These are phyloP conservation scores for Anoplius nigerrimus DNA, from an alignment of 2,888 invertebrate species.

Conservation along the genomic window DNA sequence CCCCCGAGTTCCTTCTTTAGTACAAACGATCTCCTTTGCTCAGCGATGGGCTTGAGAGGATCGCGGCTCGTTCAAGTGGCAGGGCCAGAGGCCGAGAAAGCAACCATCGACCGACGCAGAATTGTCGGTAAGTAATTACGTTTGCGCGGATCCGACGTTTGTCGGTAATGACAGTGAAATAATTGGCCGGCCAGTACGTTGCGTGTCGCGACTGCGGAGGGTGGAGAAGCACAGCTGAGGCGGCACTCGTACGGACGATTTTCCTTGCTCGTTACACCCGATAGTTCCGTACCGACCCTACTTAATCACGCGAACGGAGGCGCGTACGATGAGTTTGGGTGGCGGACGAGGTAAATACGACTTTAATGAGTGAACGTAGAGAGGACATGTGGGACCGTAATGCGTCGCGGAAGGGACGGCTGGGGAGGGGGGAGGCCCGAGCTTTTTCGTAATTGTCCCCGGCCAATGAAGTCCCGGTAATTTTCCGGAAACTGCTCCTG, in stretches of 20 bases:
- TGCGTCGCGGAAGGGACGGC: too few relatives aligned
- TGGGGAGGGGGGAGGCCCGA: conserved; percentile 29
- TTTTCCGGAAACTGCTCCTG: conserved; percentile 47
- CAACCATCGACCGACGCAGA: not conserved
- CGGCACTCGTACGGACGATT: too few relatives aligned
- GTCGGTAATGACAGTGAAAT: not conserved
- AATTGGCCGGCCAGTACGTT: not conserved
- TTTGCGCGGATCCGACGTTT: not conserved
- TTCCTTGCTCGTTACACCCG: too few relatives aligned
- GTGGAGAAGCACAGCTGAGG: too few relatives aligned
- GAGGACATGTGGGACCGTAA: conserved; percentile 31
- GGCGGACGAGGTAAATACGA: conserved; percentile 47
- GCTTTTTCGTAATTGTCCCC: conserved; percentile 43
- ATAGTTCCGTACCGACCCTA: not conserved
- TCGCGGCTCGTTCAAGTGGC: conserved; percentile 3
- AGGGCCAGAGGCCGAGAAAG: not conserved
- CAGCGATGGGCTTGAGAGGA: conserved; percentile 9
- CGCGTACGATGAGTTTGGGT: conserved; percentile 1
- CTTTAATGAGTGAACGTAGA: conserved; percentile 53
- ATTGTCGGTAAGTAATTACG: not conserved
- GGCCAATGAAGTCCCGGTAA: conserved; percentile 41
- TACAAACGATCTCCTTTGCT: conserved; percentile 23
- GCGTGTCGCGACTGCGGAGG: too few relatives aligned
- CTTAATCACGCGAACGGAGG: not conserved
- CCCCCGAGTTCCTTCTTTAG: conserved; percentile 39